A percentile compares a stretch with the other conserved stretches of the same genome.
Conservation (phyloP, 2,113 vertebrate genomes). For the Lepus timidus region DNA sequence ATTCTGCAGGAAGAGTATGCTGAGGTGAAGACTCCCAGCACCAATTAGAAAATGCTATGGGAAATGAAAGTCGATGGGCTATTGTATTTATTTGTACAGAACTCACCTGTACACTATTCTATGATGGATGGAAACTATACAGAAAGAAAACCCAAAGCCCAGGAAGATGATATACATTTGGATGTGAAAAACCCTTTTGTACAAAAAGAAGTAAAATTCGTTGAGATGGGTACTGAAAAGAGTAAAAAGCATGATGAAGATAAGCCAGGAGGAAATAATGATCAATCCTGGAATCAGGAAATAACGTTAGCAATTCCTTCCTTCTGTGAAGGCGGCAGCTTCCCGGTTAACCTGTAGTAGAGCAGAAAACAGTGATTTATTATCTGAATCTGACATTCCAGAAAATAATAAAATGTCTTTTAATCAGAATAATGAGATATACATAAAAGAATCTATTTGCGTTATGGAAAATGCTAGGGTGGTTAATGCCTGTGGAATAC, state of each 20-base stretch:
- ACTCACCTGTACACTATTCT: slow-evolving; percentile 8
- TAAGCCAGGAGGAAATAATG: background rate
- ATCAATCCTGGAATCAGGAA: slow-evolving; percentile 26
- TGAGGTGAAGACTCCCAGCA: background rate
- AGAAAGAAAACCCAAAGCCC: background rate
- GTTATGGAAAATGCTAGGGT: background rate
- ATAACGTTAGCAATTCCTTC: slow-evolving; percentile 25
- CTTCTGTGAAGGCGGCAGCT: background rate
- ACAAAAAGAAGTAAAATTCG: background rate
- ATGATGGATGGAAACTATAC: background rate
- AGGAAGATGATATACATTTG: slow-evolving; percentile 44
- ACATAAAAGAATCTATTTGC: background rate
- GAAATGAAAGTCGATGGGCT: slow-evolving; percentile 75
- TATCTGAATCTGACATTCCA: background rate
- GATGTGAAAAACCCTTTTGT: slow-evolving; percentile 45
- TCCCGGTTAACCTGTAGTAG: background rate
- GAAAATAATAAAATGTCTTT: slow-evolving; percentile 11
- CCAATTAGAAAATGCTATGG: background rate
- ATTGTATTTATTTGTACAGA: slow-evolving; percentile 60
- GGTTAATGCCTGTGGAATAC: background rate
- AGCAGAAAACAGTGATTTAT: slow-evolving; percentile 25
- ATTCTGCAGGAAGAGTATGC: background rate
- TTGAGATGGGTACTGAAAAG: slow-evolving; percentile 31
- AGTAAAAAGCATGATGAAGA: background rate
- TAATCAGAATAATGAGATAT: background rate